Base-by-base conservation (phyloP, 2,797 vertebrate species). In the Nannoperca australis region DNA sequence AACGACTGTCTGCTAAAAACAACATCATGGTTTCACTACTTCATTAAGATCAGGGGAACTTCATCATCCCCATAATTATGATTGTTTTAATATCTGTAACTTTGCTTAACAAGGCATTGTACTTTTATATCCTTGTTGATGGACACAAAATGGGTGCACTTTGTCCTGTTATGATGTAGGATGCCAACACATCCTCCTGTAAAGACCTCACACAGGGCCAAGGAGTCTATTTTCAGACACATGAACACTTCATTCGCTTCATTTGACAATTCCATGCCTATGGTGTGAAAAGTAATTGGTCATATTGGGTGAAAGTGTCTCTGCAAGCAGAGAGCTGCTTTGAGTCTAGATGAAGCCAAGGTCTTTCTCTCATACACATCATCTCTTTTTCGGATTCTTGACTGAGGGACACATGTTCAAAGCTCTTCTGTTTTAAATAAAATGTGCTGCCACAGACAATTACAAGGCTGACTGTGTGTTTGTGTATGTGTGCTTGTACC, bases 241-340 rank as follows among this genome's bases (percentile, higher is more conserved):
- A 42, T 30, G 17, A 73, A 73, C 30, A 36, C 56, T 77, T 76
- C 54, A 77, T 20, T 70, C 7, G 36, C 76, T 86, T 89, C 81
- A 82, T 84, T 78, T 85, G 67, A 74, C 62, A 76, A 77, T 73
- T 75, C 47, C 78, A 69, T 50, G 59, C 38, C 76, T 53, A 63
- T 71, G 74, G 63, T 70, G 59, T 69, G 74, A 81, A 66, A 79
- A 69, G 71, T 53, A 78, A 86, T 79, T 81, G 81, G 47, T 78
- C 71, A 78, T 74, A 85, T 85, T 72, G 67, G 77, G 44, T 67
- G 36, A 7, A 70, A 65, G 69, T 67, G 73, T 71, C 68, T 83
- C 42, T 51, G 42, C 51, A 51, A 58, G 49, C 54, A 17, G 7
- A 61, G 55, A 63, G 71, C 63, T 22, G 58, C 69, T 72, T 44